Conservation (phyloP, 2,888 invertebrate genomes). For the Dolichopus griseipennis region DNA sequence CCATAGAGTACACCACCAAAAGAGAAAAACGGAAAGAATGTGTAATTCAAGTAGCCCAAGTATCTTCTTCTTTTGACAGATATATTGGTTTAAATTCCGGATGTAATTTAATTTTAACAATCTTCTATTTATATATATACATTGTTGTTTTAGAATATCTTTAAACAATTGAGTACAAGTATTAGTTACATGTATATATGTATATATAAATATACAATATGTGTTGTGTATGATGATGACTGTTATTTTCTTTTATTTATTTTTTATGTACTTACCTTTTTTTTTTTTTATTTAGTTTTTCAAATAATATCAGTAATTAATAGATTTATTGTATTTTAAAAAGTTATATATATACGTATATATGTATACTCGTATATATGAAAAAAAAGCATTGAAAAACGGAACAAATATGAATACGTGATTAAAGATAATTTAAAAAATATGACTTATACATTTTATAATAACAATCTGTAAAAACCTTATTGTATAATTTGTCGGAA, state of each 20-base stretch:
- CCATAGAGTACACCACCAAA: too few relatives aligned
- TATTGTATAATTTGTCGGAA: too few relatives aligned
- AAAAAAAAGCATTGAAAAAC: not conserved
- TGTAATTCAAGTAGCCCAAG: not conserved
- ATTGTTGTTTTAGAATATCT: too few relatives aligned
- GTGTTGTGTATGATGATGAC: too few relatives aligned
- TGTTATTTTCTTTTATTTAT: too few relatives aligned
- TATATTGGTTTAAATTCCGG: not conserved
- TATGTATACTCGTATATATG: too few relatives aligned
- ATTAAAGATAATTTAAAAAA: not conserved
- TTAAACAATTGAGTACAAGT: not conserved
- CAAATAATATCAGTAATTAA: not conserved
- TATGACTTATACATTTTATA: too few relatives aligned
- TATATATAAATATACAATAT: not conserved
- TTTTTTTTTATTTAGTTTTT: not conserved
- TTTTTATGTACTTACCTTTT: not conserved
- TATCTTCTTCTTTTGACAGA: not conserved
- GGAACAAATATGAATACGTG: not conserved
- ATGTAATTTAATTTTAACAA: not conserved
- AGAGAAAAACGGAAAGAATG: not conserved
- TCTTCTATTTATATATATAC: too few relatives aligned
- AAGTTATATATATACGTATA: too few relatives aligned
- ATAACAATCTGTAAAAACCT: too few relatives aligned
- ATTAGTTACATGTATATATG: not conserved
- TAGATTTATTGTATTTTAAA: not conserved